These are phyloP conservation scores for Gracilinanus agilis DNA, from an alignment of 2,113 vertebrate genomes.

Conservation along the genomic window DNA sequence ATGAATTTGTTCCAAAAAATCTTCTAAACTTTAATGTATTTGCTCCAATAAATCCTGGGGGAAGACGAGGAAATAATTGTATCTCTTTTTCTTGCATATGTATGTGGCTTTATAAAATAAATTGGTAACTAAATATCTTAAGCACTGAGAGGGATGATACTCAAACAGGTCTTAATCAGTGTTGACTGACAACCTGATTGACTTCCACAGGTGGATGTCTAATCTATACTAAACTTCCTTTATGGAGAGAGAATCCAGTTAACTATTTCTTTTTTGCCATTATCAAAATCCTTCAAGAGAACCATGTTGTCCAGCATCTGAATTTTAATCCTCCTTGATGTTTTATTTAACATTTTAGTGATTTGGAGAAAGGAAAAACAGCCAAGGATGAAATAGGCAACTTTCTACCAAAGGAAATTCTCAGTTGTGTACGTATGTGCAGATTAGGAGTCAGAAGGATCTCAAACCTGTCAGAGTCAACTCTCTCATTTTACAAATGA, in stretches of 20 bases:
- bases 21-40: too few species aligned
- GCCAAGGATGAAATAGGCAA: neutral
- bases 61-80: neutral
- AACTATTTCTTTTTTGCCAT: constrained; percentile 41
- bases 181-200: neutral
- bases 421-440: neutral
- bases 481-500: neutral
- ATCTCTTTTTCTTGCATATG: neutral
- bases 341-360: constrained; percentile 14
- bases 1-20: neutral
- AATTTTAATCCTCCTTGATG: neutral
- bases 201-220: neutral
- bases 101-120: neutral
- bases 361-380: neutral
- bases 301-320: constrained; percentile 38
- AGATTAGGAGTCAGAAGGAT: neutral
- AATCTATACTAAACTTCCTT: neutral
- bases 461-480: neutral
- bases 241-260: neutral
- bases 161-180: neutral
- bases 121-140: constrained; percentile 5
- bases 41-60: too few species aligned
- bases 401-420: neutral
- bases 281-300: constrained; percentile 17
- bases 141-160: neutral